Conservation (phyloP, 2,888 invertebrate species). For the Drosophila limbata region DNA sequence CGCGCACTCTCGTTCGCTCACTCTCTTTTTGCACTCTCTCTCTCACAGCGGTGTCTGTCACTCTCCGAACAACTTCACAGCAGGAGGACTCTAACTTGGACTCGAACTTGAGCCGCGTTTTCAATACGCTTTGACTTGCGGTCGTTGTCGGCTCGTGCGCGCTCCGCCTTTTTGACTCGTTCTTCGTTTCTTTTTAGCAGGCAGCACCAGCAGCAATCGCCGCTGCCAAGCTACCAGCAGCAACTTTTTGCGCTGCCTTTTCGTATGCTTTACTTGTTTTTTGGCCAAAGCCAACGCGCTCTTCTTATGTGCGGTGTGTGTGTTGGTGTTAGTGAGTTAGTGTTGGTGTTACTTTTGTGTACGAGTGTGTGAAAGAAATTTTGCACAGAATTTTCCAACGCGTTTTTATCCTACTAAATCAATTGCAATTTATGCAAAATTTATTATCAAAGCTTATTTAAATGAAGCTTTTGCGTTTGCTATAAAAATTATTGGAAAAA, state of each 20-base stretch:
- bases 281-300: constrained; percentile 42
- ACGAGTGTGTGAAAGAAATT: constrained; percentile 68
- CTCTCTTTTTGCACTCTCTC: constrained; percentile 5
- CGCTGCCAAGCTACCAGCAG: constrained; percentile 41
- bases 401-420: constrained; percentile 65
- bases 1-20: constrained; percentile 38
- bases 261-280: constrained; percentile 66
- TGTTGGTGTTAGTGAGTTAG: constrained; percentile 30
- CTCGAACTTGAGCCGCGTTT: constrained; percentile 74
- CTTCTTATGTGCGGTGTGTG: constrained; percentile 42
- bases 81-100: constrained; percentile 68
- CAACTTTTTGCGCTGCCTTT: constrained; percentile 64
- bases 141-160: constrained; percentile 73
- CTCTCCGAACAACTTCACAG: constrained; percentile 28
- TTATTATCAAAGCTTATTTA: constrained; percentile 61
- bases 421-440: constrained; percentile 60
- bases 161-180: constrained; percentile 52
- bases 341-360: constrained; percentile 42
- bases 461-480: constrained; percentile 30
- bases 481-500: constrained; percentile 43
- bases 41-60: constrained; percentile 12
- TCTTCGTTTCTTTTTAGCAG: constrained; percentile 57
- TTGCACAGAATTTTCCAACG: constrained; percentile 75
- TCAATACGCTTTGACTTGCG: constrained; percentile 81
- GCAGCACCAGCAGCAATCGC: constrained; percentile 36